Base-by-base conservation (phyloP, 2,113 vertebrate species). In the Muntiacus muntjak region DNA sequence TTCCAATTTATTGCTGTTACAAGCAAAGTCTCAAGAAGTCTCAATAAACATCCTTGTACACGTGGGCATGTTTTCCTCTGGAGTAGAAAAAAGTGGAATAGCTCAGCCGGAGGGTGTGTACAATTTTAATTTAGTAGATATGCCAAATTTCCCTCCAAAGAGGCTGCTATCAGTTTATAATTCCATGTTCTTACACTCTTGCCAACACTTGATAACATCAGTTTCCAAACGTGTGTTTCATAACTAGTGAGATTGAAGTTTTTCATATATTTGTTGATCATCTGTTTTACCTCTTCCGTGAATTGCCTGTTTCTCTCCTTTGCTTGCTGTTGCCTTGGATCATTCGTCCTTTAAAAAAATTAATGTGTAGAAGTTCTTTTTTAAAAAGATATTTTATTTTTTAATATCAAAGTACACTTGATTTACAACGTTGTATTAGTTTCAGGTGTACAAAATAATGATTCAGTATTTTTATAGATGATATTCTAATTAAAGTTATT, bases 221-320 rank as follows among this genome's bases (percentile, higher is more conserved):
- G 74, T 94, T 93, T 88, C 87, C 87, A 95, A 95, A 71, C n/a
- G 36, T 64, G 50, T 54, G 47, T 89, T 89, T 87, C 79, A 60
- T 71, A 96, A 87, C 50, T 30, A 33, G 45, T 0, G 7, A 79
- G 62, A 76, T 7, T 33, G 81, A 94, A 8, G 64, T 57, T 54
- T 92, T 28, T 60, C 79, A 15, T 45, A 3, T 55, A 17, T 25
- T 94, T 28, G 9, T 28, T 67, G 16, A 40, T 89, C 95, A 89
- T 92, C 91, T 87, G 89, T 78, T 87, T 89, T 76, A 47, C 81
- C 30, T 79, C 78, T 71, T 76, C 10, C 11, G 13, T 58, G 45
- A 81, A 26, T 17, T 52, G 50, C 43, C 54, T 71, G 21, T 21
- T 67, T 87, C 79, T 81, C 28, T 83, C 45, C 76, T 90, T 87